Evolutionary conservation across 2,113 vertebrate genomes (phyloP), one percentile per base, ranked within the genome.

Genomic region (Pipa parva): DNA sequence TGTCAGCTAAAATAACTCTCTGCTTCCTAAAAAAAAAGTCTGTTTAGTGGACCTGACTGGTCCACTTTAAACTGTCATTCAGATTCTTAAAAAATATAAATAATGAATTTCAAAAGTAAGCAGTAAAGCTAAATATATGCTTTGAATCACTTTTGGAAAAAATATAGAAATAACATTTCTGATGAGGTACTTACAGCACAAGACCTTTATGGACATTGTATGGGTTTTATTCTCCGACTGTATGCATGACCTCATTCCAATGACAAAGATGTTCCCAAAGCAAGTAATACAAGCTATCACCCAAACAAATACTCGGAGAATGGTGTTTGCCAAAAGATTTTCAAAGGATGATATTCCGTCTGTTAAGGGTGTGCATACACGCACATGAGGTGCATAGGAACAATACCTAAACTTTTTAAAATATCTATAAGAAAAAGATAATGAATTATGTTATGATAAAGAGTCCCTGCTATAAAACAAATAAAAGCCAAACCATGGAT

Each of bases 261-360:
- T 92, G 54, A 93, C 87, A 50, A 92, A 87, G 69, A 93, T 77
- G 77, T 93, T 93, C 56, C 92, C 89, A 22, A 93, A 92, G 81
- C 89, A 90, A 24, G 87, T 92, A 59, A 91, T 82, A 79, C 87
- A 88, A 72, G 87, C 90, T 79, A 91, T 91, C 76, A 95, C 88
- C 90, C 92, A 92, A 42, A 93, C 84, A 17, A 84, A 93, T 64
- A 91, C 85, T 42, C 88, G 83, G 64, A 95, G 88, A 69, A 93
- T 83, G n/a, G 75, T 65, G 77, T 85, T 92, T 49, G 91, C 89
- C 76, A 90, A 78, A 63, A 92, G 84, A 78, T 93, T 87, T 77
- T 93, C 91, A 70, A 91, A 88, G 48, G 89, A 91, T 29, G 91
- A 93, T 79, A 93, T 89, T 17, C 91, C 87, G 1, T 91, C 91